Percentiles rank a stretch among this genome's conserved stretches.
Evolutionary conservation across 2,888 invertebrate genomes (phyloP).

Genomic region (Hydrotaea diabolus): DNA sequence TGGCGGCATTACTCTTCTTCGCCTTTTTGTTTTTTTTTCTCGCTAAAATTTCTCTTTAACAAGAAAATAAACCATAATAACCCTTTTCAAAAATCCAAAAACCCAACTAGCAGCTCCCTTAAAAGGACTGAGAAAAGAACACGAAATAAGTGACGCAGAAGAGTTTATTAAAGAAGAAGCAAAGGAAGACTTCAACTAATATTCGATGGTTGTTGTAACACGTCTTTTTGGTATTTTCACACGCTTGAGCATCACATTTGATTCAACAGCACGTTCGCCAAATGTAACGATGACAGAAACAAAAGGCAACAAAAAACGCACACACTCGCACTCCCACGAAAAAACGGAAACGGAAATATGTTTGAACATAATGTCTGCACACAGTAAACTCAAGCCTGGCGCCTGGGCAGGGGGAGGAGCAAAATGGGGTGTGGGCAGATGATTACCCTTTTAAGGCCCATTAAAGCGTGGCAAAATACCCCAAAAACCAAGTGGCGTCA

Average conservation of each 20-base stretch:
- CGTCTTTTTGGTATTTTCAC: slow-evolving; percentile 80
- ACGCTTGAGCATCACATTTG: slow-evolving; percentile 81
- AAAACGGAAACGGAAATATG: slow-evolving; percentile 22
- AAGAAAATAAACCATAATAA: slow-evolving; percentile 21
- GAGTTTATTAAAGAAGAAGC: slow-evolving; percentile 45
- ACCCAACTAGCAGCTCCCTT: neutral
- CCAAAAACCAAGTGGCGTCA: slow-evolving; percentile 50
- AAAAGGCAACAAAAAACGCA: neutral
- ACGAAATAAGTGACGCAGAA: neutral
- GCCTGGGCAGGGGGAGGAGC: neutral
- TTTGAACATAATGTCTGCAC: slow-evolving; percentile 30
- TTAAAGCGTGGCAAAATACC: slow-evolving; percentile 7
- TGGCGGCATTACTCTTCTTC: neutral
- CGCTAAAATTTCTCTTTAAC: neutral
- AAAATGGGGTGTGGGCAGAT: slow-evolving; percentile 25
- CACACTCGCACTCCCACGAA: slow-evolving; percentile 43
- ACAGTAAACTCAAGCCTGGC: neutral
- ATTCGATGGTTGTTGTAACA: slow-evolving; percentile 70
- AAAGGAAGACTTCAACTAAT: slow-evolving; percentile 44
- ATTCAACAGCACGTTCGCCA: slow-evolving; percentile 80
- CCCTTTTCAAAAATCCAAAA: neutral
- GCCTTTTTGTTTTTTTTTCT: neutral
- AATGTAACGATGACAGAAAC: slow-evolving; percentile 59
- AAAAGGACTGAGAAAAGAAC: neutral
- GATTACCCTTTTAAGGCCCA: slow-evolving; percentile 48